Evolutionary conservation across 1,140 invertebrate species (phyloP).

Genomic region (Episyrphus balteatus): DNA sequence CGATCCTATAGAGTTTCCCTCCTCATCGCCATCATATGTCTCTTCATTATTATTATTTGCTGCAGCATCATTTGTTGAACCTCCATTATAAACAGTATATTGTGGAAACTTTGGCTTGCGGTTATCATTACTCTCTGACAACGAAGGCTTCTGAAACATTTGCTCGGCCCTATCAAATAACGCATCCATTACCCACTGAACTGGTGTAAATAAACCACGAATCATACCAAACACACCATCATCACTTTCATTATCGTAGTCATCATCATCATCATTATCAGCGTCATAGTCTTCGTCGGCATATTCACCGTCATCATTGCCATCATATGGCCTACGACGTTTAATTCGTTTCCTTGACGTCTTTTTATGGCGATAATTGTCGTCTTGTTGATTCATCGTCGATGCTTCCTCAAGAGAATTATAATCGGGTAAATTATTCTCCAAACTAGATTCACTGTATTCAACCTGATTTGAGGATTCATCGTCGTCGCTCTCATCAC

Average conservation of each 20-base stretch:
- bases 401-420: not conserved
- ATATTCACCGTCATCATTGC: slow-evolving; percentile 11
- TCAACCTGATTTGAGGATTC: slow-evolving; percentile 10
- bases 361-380: no score
- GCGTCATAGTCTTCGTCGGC: slow-evolving; percentile 6
- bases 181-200: slow-evolving; percentile 24
- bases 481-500: slow-evolving; percentile 6
- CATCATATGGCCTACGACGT: slow-evolving; percentile 7
- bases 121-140: not conserved
- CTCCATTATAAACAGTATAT: slow-evolving; percentile 29
- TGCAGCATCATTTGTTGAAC: slow-evolving; percentile 12
- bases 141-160: slow-evolving; percentile 7
- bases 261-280: slow-evolving; percentile 5
- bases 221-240: slow-evolving; percentile 21
- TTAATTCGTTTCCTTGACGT: no score
- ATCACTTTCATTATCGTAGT: slow-evolving; percentile 1
- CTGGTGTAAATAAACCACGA: slow-evolving; percentile 31
- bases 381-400: not conserved
- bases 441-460: slow-evolving; percentile 4
- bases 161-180: slow-evolving; percentile 19
- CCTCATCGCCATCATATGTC: slow-evolving; percentile 4
- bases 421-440: not conserved
- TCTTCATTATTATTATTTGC: slow-evolving; percentile 11
- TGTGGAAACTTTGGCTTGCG: slow-evolving; percentile 16
- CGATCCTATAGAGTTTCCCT: slow-evolving; percentile 7